Conservation (phyloP, 1,140 invertebrate species). For the Papilio aristodemus region DNA sequence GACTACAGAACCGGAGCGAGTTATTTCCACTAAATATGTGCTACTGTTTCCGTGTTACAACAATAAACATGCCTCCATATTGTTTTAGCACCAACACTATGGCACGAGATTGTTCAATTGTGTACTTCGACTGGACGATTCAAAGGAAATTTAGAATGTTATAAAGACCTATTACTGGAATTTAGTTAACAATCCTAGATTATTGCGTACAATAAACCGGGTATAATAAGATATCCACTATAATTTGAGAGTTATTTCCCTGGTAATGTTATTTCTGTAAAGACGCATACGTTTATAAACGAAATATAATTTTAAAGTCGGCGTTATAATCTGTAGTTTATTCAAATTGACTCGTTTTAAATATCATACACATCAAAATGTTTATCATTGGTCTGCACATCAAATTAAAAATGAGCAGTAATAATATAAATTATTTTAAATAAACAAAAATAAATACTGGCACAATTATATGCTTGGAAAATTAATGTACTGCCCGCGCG, state of each 20-base stretch:
- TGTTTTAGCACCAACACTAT: conserved; percentile 34
- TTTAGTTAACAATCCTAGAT: not conserved
- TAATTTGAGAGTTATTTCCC: not conserved
- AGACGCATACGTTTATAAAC: too few species aligned
- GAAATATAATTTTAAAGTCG: too few species aligned
- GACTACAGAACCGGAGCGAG: conserved; percentile 11
- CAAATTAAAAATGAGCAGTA: conserved; percentile 54
- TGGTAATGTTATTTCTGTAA: not conserved
- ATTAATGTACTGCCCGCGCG: not conserved
- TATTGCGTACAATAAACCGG: not conserved
- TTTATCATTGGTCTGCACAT: conserved; percentile 34
- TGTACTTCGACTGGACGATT: conserved; percentile 27
- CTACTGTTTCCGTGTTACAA: conserved; percentile 38
- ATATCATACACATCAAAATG: not conserved
- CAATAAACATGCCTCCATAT: conserved; percentile 39
- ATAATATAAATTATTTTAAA: conserved; percentile 59
- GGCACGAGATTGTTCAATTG: conserved; percentile 30
- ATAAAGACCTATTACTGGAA: conserved; percentile 2
- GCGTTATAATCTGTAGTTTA: too few species aligned
- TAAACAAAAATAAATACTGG: conserved; percentile 49
- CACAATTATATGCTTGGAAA: conserved; percentile 27
- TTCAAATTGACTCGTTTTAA: not conserved
- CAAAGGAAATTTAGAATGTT: conserved; percentile 31
- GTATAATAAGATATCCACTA: not conserved
- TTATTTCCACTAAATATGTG: conserved; percentile 32